Percentiles rank a stretch among this genome's conserved stretches.
These are phyloP conservation scores for Cephus spinipes DNA, from an alignment of 2,888 invertebrate species.

Conservation along the genomic window DNA sequence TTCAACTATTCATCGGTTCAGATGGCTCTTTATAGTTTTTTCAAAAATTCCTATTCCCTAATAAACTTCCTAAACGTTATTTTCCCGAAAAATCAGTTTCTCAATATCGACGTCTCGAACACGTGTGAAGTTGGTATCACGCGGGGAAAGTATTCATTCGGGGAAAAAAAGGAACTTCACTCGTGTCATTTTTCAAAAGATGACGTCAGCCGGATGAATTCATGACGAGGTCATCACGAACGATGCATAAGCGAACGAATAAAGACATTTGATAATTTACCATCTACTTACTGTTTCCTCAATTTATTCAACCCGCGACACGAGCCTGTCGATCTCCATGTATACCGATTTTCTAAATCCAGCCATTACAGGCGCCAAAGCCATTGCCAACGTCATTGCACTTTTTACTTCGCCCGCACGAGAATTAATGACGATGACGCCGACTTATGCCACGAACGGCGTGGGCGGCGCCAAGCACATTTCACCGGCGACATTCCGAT, in stretches of 20 bases:
- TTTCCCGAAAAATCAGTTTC: too few species aligned
- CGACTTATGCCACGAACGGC: neutral
- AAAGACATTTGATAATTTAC: neutral
- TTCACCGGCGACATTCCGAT: neutral
- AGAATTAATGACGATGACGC: neutral
- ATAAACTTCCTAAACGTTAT: too few species aligned
- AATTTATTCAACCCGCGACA: neutral
- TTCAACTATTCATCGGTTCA: too few species aligned
- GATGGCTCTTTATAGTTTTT: too few species aligned
- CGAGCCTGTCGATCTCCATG: neutral
- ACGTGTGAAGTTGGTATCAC: too few species aligned
- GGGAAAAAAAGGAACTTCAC: too few species aligned
- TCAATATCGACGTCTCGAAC: too few species aligned
- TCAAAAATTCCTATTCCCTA: too few species aligned
- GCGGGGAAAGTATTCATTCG: too few species aligned
- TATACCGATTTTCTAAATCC: neutral
- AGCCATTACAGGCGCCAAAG: neutral
- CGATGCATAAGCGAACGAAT: too few species aligned
- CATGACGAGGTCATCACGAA: neutral
- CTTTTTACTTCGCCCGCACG: neutral
- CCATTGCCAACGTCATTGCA: neutral
- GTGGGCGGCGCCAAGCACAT: neutral
- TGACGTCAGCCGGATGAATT: too few species aligned
- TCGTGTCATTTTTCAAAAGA: too few species aligned
- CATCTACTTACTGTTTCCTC: neutral